These are phyloP conservation scores for Enteromius trimaculatus DNA, from an alignment of 2,797 vertebrate genomes.

Conservation along the genomic window DNA sequence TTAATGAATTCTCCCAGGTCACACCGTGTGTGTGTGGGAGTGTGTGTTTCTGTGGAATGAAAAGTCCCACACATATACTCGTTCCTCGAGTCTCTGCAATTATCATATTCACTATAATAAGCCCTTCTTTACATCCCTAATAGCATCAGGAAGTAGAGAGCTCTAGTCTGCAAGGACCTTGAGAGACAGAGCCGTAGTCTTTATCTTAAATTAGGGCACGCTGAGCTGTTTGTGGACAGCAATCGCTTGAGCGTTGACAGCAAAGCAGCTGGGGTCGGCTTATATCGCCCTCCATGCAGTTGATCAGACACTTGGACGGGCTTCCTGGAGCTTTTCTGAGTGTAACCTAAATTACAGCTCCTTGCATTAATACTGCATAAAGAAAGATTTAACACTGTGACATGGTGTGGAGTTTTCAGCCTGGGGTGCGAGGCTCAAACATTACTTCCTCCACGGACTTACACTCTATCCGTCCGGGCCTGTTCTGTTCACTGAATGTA, in stretches of 20 bases:
- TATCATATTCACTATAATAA: slow-evolving; percentile 28
- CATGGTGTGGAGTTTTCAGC: background rate
- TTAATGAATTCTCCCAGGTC: slow-evolving; percentile 61
- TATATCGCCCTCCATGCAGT: background rate
- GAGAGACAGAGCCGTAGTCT: slow-evolving; percentile 2
- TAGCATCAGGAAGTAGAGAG: slow-evolving; percentile 21
- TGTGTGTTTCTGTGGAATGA: slow-evolving; percentile 26
- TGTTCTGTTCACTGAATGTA: slow-evolving; percentile 8
- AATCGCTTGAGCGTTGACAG: slow-evolving; percentile 29
- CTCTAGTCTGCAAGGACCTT: background rate
- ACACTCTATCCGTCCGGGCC: slow-evolving; percentile 55
- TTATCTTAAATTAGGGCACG: slow-evolving; percentile 34
- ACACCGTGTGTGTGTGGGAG: slow-evolving; percentile 31
- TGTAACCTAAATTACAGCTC: slow-evolving; percentile 30
- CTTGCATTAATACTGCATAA: slow-evolving; percentile 28
- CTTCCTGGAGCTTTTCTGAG: slow-evolving; percentile 24
- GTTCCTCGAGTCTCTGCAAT: slow-evolving; percentile 25
- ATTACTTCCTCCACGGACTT: background rate
- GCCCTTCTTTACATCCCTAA: slow-evolving; percentile 19
- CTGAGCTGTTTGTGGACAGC: slow-evolving; percentile 16
- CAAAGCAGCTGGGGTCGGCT: background rate
- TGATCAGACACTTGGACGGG: background rate
- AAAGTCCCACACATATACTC: background rate
- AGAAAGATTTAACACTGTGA: slow-evolving; percentile 32
- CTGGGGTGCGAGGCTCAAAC: background rate